Percentiles rank a stretch among this genome's conserved stretches.
Evolutionary conservation across 2,113 vertebrate genomes (phyloP).

Genomic region (Brienomyrus brachyistius): DNA sequence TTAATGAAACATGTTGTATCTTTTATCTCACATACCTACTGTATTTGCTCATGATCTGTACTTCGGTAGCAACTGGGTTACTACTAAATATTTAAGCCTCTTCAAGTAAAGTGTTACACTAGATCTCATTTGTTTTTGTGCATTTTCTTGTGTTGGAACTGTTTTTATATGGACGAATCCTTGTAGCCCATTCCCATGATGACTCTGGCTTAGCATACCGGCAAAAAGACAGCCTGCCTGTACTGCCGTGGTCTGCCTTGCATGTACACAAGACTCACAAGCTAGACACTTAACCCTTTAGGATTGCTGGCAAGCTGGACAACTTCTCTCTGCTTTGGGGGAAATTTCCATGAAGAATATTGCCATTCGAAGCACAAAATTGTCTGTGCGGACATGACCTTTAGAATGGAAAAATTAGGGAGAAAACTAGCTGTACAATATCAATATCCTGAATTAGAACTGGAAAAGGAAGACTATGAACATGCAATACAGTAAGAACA

Average conservation of each 20-base stretch:
- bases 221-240: neutral
- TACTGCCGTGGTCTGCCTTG: neutral
- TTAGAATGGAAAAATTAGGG: neutral
- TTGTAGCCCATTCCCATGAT: neutral
- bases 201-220: neutral
- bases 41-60: neutral
- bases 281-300: neutral
- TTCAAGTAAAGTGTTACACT: neutral
- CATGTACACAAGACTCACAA: neutral
- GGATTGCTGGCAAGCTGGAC: neutral
- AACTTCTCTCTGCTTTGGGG: neutral
- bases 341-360: neutral
- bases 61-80: neutral
- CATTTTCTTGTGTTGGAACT: neutral
- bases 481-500: neutral
- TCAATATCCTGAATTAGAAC: neutral
- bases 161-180: neutral
- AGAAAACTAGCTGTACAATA: neutral
- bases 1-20: neutral
- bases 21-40: neutral
- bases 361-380: neutral
- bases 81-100: neutral
- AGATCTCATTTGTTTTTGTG: neutral
- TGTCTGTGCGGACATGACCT: neutral
- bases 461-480: neutral